Percentiles rank a stretch among this genome's conserved stretches.
Conservation (phyloP, 2,888 invertebrate species). For the Drosophila crucigera region DNA sequence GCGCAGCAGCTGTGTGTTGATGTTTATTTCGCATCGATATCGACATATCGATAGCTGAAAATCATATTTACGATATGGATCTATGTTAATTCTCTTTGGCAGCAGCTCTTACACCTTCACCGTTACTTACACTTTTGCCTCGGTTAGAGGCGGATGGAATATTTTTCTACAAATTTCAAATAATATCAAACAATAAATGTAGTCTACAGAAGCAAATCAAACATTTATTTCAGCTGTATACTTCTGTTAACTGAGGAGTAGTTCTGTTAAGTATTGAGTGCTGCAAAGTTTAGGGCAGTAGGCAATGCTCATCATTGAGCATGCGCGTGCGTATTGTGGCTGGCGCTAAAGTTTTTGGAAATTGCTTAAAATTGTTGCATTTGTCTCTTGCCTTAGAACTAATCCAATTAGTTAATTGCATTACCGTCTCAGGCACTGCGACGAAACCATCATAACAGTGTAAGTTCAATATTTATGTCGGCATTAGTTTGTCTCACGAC, state of each 20-base stretch:
- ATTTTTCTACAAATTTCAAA: neutral
- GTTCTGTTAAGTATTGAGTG: constrained; percentile 15
- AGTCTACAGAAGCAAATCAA: too few species aligned
- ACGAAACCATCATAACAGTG: constrained; percentile 65
- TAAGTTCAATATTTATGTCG: constrained; percentile 50
- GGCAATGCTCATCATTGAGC: constrained; percentile 7
- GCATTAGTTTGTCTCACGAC: constrained; percentile 66
- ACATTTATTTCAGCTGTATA: neutral
- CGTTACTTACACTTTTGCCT: neutral
- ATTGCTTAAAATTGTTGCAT: constrained; percentile 35
- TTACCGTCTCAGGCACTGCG: constrained; percentile 55
- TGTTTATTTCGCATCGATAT: constrained; percentile 17
- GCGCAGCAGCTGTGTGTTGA: constrained; percentile 35
- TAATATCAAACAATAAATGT: neutral
- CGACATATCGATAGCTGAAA: constrained; percentile 28
- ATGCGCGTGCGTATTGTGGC: constrained; percentile 29
- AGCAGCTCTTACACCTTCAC: neutral
- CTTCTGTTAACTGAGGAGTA: neutral
- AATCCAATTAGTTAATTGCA: constrained; percentile 84
- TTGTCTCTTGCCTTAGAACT: constrained; percentile 38
- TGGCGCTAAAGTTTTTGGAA: constrained; percentile 35
- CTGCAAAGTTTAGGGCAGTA: neutral
- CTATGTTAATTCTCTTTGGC: neutral
- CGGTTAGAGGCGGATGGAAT: neutral
- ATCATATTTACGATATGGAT: neutral